A percentile compares a stretch with the other conserved stretches of the same genome.
These are phyloP conservation scores for Gambusia affinis DNA, from an alignment of 2,113 vertebrate species.

Conservation along the genomic window DNA sequence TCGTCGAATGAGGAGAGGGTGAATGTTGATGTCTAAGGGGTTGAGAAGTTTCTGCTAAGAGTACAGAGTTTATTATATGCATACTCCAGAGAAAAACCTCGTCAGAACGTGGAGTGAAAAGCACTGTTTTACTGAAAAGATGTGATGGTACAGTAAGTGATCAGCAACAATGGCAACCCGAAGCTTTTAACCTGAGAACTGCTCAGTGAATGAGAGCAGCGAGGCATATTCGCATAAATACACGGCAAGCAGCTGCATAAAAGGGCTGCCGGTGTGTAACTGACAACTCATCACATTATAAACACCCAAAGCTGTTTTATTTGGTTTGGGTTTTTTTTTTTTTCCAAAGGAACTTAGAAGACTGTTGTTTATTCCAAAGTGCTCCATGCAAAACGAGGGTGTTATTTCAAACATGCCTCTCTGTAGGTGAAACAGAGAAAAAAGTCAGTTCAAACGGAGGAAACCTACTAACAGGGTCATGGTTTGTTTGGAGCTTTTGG, in stretches of 20 bases:
- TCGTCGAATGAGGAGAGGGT: neutral
- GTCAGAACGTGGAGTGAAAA: neutral
- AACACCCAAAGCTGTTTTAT: neutral
- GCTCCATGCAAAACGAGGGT: neutral
- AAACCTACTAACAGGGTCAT: neutral
- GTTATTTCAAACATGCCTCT: neutral
- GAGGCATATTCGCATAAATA: neutral
- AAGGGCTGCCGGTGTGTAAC: neutral
- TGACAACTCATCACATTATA: neutral
- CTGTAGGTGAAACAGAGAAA: neutral
- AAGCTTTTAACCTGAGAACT: neutral
- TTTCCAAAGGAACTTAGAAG: neutral
- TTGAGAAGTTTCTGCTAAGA: neutral
- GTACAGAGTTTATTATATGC: neutral
- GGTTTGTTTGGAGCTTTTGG: too few relatives aligned
- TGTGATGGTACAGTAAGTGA: neutral
- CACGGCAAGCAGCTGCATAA: neutral
- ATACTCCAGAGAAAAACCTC: neutral
- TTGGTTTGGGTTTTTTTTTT: neutral
- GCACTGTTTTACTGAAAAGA: neutral
- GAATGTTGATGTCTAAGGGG: neutral
- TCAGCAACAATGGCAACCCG: neutral
- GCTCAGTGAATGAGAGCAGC: neutral
- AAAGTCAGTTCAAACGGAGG: conserved; percentile 1
- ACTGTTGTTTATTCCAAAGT: neutral